Evolutionary conservation across 2,113 vertebrate genomes (phyloP).

Genomic region (Accipiter virgatus): DNA sequence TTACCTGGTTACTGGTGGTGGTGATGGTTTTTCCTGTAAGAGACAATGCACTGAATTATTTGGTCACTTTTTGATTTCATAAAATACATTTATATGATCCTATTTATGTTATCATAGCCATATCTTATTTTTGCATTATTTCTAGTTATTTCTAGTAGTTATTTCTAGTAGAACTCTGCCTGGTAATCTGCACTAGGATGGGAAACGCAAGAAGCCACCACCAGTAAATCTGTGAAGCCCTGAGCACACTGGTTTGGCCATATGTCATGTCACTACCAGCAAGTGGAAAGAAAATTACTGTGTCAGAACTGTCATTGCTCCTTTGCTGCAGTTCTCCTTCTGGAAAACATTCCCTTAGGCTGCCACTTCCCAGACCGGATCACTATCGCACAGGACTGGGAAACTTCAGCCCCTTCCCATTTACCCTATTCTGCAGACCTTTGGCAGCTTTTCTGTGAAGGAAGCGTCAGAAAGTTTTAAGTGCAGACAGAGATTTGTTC

Average conservation of each 20-base stretch:
- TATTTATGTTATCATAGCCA: not conserved
- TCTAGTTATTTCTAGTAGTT: too few relatives aligned
- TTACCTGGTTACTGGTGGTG: slow-evolving; percentile 54
- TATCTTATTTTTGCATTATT: not conserved
- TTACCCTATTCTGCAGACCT: not conserved
- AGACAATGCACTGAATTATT: not conserved
- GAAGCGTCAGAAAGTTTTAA: not conserved
- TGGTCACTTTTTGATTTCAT: not conserved
- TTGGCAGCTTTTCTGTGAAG: not conserved
- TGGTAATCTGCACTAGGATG: not conserved
- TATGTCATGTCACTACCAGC: not conserved
- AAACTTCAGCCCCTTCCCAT: not conserved
- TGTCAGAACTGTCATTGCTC: not conserved
- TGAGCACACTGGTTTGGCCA: not conserved
- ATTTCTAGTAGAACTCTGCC: not conserved
- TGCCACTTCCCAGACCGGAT: not conserved
- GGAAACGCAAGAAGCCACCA: not conserved
- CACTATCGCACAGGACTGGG: not conserved
- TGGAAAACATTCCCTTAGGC: not conserved
- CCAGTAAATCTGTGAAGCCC: not conserved
- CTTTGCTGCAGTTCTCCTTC: not conserved
- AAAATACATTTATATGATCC: not conserved
- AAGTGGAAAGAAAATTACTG: not conserved
- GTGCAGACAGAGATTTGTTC: not conserved
- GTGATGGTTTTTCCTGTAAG: slow-evolving; percentile 60